These are phyloP conservation scores for Darevskia mixta DNA, from an alignment of 2,797 vertebrate species.

Conservation along the genomic window DNA sequence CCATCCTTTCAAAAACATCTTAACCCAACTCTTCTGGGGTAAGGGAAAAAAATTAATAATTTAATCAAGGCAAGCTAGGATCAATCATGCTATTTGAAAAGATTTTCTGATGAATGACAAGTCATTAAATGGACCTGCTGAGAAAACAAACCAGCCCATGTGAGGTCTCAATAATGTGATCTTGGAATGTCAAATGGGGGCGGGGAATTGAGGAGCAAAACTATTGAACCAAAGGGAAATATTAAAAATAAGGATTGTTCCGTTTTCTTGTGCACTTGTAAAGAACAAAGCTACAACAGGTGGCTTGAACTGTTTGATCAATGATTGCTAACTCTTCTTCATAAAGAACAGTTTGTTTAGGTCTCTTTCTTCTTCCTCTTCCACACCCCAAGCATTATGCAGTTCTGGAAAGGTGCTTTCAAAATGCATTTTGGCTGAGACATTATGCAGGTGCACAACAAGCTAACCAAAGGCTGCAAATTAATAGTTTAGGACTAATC, in stretches of 20 bases:
- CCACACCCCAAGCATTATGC: background rate
- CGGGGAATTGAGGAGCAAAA: conserved; percentile 10
- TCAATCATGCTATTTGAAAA: conserved; percentile 47
- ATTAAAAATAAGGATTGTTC: conserved; percentile 46
- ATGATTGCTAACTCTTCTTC: background rate
- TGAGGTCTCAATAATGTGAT: conserved; percentile 35
- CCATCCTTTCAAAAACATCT: conserved; percentile 7
- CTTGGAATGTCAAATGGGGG: conserved; percentile 9
- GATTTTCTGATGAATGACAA: conserved; percentile 54
- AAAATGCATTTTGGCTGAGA: background rate
- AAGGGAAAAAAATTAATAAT: background rate
- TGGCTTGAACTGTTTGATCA: conserved; percentile 1
- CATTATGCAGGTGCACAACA: background rate
- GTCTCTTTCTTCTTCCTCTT: background rate
- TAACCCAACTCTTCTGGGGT: background rate
- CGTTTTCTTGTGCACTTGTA: background rate
- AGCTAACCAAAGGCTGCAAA: background rate
- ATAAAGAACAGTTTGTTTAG: background rate
- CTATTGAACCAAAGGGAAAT: conserved; percentile 43
- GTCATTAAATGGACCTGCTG: conserved; percentile 54
- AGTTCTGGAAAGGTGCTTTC: background rate
- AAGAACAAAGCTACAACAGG: conserved; percentile 19
- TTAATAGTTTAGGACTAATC: background rate
- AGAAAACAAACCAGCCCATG: conserved; percentile 56
- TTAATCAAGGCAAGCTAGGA: conserved; percentile 51